Percentiles rank a stretch among this genome's conserved stretches.
Conservation (phyloP, 2,888 invertebrate species). For the Orgyia antiqua region DNA sequence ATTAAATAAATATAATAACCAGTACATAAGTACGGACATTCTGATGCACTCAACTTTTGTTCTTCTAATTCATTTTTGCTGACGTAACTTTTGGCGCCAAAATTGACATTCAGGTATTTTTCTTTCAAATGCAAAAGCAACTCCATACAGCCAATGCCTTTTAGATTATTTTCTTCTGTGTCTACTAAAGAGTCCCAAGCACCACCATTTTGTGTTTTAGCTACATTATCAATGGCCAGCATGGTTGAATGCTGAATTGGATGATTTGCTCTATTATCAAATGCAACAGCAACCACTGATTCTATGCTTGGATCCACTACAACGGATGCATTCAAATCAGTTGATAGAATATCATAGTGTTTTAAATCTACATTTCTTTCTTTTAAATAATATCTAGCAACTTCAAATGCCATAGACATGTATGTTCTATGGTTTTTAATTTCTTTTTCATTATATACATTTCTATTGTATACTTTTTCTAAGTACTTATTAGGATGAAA, state of each 20-base stretch:
- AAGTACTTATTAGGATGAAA: constrained; percentile 88
- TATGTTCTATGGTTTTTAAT: constrained; percentile 73
- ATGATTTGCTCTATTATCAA: constrained; percentile 77
- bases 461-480: constrained; percentile 82
- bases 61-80: constrained; percentile 39
- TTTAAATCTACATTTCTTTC: constrained; percentile 8
- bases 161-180: constrained; percentile 12
- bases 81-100: constrained; percentile 65
- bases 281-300: constrained; percentile 82
- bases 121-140: constrained; percentile 48
- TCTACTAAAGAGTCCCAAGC: constrained; percentile 67
- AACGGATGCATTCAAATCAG: constrained; percentile 57
- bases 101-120: constrained; percentile 46
- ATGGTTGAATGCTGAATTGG: constrained; percentile 91
- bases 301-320: constrained; percentile 85
- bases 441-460: constrained; percentile 78
- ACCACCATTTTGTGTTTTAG: constrained; percentile 89
- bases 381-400: constrained; percentile 53
- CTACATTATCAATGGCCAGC: constrained; percentile 91
- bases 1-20: constrained; percentile 90
- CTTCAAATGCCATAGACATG: constrained; percentile 78
- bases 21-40: constrained; percentile 89
- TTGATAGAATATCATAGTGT: constrained; percentile 18
- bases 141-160: constrained; percentile 56
- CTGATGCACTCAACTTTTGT: constrained; percentile 20